A percentile compares a stretch with the other conserved stretches of the same genome.
Evolutionary conservation across 2,797 vertebrate genomes (phyloP).

Genomic region (Prionace glauca): DNA sequence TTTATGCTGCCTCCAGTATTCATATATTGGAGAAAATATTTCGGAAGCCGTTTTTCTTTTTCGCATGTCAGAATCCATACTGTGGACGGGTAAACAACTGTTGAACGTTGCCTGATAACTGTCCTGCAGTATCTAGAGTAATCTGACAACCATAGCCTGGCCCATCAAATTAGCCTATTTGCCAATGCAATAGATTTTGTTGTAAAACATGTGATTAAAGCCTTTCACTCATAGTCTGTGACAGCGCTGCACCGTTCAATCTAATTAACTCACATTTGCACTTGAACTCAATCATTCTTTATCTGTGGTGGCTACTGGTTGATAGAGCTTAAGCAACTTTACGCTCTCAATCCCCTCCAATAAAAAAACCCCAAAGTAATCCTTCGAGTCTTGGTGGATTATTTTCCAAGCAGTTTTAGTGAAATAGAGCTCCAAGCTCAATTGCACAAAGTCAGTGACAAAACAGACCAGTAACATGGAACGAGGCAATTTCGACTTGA

Average conservation of each 20-base stretch:
- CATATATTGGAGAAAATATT: background rate
- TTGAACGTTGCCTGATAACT: background rate
- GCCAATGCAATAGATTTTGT: constrained; percentile 9
- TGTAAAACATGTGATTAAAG: background rate
- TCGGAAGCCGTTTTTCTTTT: background rate
- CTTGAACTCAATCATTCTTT: background rate
- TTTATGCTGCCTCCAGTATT: background rate
- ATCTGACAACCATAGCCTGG: background rate
- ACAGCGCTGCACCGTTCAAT: background rate
- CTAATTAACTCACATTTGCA: background rate
- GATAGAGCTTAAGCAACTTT: background rate
- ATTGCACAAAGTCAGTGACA: background rate
- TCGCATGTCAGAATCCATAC: background rate
- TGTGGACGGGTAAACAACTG: background rate
- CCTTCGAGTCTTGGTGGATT: background rate
- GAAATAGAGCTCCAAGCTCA: background rate
- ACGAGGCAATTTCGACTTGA: background rate
- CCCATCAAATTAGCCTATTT: constrained; percentile 9
- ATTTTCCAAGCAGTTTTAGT: background rate
- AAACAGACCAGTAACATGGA: background rate
- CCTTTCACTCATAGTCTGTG: background rate
- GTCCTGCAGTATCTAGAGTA: background rate
- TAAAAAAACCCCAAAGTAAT: background rate
- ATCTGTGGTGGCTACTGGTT: background rate
- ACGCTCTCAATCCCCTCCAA: background rate